Evolutionary conservation across 2,797 vertebrate genomes (phyloP).

Genomic region (Labeo calbasu): DNA sequence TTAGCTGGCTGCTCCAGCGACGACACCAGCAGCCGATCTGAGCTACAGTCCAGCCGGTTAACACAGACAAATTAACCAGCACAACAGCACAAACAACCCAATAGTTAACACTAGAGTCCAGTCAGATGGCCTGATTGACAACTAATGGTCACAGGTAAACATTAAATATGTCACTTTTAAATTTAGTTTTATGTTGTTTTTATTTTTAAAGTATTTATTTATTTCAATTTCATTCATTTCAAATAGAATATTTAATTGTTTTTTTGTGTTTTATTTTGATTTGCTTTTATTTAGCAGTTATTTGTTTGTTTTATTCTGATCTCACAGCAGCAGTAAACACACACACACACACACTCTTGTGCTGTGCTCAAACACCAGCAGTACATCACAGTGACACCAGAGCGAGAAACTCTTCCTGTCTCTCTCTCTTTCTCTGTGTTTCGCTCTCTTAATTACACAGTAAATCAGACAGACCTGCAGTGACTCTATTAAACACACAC

Average conservation of each 20-base stretch:
- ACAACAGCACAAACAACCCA: background rate
- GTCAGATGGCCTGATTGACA: background rate
- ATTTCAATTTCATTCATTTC: background rate
- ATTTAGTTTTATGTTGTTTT: background rate
- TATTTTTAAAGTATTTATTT: too few species aligned
- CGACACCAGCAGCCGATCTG: background rate
- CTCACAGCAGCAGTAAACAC: background rate
- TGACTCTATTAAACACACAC: slow-evolving; percentile 47
- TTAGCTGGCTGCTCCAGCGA: background rate
- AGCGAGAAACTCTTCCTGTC: slow-evolving; percentile 20
- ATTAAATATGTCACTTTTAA: background rate
- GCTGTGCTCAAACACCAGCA: slow-evolving; percentile 25
- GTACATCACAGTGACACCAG: slow-evolving; percentile 53
- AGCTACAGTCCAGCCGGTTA: background rate
- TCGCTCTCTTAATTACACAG: slow-evolving; percentile 56
- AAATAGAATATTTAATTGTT: background rate
- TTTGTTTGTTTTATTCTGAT: background rate
- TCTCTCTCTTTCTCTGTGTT: slow-evolving; percentile 34
- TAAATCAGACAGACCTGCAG: slow-evolving; percentile 54
- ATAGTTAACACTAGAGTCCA: background rate
- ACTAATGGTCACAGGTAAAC: background rate
- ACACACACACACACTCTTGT: background rate
- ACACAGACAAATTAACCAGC: background rate
- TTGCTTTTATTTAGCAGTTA: background rate
- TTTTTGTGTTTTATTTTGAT: background rate